Evolutionary conservation across 2,797 vertebrate genomes (phyloP), one percentile per base, ranked within the genome.

Genomic region (Cottoperca gobio): DNA sequence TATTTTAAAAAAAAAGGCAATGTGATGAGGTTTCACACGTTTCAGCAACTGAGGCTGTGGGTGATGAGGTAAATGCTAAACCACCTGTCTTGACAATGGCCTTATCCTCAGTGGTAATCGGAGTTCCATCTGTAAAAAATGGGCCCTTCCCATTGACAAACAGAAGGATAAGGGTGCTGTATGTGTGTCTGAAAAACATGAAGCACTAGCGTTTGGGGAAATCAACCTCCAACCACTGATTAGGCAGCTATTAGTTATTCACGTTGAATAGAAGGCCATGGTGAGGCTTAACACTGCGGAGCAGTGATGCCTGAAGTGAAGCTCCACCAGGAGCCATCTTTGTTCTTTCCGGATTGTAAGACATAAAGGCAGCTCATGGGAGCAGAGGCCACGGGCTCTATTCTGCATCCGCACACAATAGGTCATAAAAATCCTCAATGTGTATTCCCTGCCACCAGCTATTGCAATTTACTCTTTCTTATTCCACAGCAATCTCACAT

Each of bases 171-270:
- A 43, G 40, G 74, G 50, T 65, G 43, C 73, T 68, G 53, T 17
- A 33, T 72, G 64, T 54, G 62, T 79, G 53, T 54, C 45, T 54
- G 21, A 57, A 77, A 79, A 82, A 88, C 8, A 89, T 66, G 78
- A 82, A 87, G 77, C 62, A 59, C 61, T 14, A 46, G 66, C 21
- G 68, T 74, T 87, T 70, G 43, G 89, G 89, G 89, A 93, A 93
- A 90, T 94, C 90, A 92, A 59, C 59, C 55, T 50, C 72, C 80
- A 31, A 46, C 62, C 74, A 70, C 74, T 84, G 86, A 92, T 93
- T 87, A 87, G 78, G 78, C 77, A 87, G 76, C 81, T 85, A 90
- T 93, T 85, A 84, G 86, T 82, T 78, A 88, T 89, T 87, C 74
- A 69, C 86, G 67, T 52, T 76, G 49, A 86, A 72, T 63, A 62